phyloP scores from a whole-genome alignment of 2,797 vertebrate species.

The Catharus ustulatus region DNA sequence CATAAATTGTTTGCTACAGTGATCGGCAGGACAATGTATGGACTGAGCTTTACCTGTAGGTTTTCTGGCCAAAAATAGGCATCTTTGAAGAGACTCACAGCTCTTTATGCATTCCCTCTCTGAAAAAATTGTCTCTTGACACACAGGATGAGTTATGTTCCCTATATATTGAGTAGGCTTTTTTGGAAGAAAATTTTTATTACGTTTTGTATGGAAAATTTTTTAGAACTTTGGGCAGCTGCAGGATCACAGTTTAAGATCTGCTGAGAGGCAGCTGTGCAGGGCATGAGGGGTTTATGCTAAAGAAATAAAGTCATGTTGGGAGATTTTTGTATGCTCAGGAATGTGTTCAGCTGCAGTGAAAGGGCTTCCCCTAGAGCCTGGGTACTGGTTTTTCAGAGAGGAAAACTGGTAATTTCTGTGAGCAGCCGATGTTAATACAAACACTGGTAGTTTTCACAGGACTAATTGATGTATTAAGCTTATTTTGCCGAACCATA shows the following conservation, averaged over 20 bases:
- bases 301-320: background rate
- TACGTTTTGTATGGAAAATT: background rate
- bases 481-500: background rate
- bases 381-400: background rate
- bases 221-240: background rate
- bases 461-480: background rate
- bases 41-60: background rate
- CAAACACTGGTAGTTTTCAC: background rate
- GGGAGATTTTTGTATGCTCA: background rate
- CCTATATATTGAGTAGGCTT: accelerated
- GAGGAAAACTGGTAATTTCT: background rate
- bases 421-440: background rate
- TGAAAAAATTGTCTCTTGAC: background rate
- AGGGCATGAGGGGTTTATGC: background rate
- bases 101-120: background rate
- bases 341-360: background rate
- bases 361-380: background rate
- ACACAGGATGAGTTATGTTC: background rate
- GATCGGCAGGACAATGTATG: background rate
- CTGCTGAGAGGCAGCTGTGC: background rate
- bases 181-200: background rate
- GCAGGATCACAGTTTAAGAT: background rate
- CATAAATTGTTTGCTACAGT: background rate
- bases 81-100: background rate
- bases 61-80: background rate